These are phyloP conservation scores for Ctenopoma kingsleyae DNA, from an alignment of 2,797 vertebrate genomes.

Conservation along the genomic window DNA sequence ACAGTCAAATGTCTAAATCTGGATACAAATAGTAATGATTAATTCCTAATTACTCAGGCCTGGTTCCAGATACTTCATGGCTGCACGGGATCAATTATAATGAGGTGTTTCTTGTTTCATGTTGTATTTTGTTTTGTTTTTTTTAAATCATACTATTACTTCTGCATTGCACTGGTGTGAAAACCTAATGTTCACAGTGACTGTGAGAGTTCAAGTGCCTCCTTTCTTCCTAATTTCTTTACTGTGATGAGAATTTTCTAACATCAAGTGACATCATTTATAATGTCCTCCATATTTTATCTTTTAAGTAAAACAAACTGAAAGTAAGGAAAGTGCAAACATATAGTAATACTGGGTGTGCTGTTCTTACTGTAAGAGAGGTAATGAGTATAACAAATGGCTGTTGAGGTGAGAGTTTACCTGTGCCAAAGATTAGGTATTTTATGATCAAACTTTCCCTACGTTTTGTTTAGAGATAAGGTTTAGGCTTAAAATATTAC, in stretches of 20 bases:
- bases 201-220: conserved; percentile 14
- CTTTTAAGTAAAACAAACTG: not conserved
- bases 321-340: not conserved
- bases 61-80: conserved; percentile 52
- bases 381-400: not conserved
- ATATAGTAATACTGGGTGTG: not conserved
- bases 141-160: not conserved
- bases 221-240: conserved; percentile 32
- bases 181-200: not conserved
- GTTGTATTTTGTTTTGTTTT: conserved; percentile 1
- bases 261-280: conserved; percentile 22
- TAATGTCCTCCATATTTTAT: not conserved
- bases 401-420: not conserved
- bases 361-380: too few relatives aligned
- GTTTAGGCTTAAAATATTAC: conserved; percentile 1
- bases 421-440: not conserved
- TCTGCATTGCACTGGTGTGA: not conserved
- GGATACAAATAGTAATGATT: conserved; percentile 49
- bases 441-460: conserved; percentile 5
- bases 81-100: conserved; percentile 10
- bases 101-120: conserved; percentile 21
- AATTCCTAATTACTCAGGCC: conserved; percentile 60
- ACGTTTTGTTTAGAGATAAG: conserved; percentile 13
- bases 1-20: conserved; percentile 56
- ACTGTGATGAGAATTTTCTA: conserved; percentile 30